Conservation (phyloP, 2,888 invertebrate genomes). For the Aleiodes alternator region DNA sequence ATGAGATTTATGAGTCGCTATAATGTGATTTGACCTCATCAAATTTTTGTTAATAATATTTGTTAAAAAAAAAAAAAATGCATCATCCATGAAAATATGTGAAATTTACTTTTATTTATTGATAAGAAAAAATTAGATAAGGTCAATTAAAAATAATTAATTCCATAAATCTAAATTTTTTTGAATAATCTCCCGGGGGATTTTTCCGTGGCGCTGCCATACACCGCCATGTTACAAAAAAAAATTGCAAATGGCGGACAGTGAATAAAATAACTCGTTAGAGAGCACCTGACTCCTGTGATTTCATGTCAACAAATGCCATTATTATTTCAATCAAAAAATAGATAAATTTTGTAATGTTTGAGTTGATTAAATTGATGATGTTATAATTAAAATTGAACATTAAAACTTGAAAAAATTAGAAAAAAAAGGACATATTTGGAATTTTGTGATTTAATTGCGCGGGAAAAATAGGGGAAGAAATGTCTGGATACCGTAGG, state of each 20-base stretch:
- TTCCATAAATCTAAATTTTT: background rate
- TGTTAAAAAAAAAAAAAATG: background rate
- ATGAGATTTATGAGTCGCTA: background rate
- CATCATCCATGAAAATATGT: background rate
- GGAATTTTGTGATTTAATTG: conserved; percentile 19
- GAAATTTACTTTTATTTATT: too few species aligned
- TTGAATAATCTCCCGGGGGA: conserved; percentile 11
- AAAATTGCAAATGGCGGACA: conserved; percentile 33
- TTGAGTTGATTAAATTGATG: background rate
- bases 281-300: conserved; percentile 8
- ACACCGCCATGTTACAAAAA: conserved; percentile 24
- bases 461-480: conserved; percentile 33
- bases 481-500: conserved; percentile 82
- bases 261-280: background rate
- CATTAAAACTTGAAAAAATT: background rate
- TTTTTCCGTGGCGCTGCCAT: background rate
- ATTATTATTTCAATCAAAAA: conserved; percentile 43
- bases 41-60: background rate
- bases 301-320: conserved; percentile 57
- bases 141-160: background rate
- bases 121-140: too few species aligned
- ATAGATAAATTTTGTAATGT: background rate
- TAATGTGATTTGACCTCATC: background rate
- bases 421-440: background rate
- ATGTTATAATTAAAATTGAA: background rate